These are phyloP conservation scores for Chrysomallon squamiferum DNA, from an alignment of 1,140 invertebrate species.

Conservation along the genomic window DNA sequence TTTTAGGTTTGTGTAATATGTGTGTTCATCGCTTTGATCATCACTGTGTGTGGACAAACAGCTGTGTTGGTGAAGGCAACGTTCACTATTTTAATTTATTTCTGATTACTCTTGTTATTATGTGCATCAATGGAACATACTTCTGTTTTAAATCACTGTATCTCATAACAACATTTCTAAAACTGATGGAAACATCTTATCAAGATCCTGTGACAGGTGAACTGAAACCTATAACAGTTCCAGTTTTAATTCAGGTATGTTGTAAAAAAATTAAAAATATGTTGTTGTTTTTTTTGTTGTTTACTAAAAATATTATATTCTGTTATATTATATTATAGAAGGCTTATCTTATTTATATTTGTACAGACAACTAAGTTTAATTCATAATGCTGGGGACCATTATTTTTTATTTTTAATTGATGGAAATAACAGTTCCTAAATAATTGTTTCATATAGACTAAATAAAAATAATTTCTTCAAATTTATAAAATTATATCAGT, in stretches of 20 bases:
- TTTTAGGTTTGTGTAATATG: slow-evolving; percentile 56
- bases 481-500: too few species aligned
- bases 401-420: not conserved
- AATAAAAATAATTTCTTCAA: too few species aligned
- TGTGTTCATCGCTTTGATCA: slow-evolving; percentile 64
- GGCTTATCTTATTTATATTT: not conserved
- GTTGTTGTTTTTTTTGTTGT: not conserved
- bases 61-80: slow-evolving; percentile 60
- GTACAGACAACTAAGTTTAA: not conserved
- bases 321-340: not conserved
- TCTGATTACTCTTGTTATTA: slow-evolving; percentile 46
- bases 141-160: slow-evolving; percentile 33
- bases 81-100: slow-evolving; percentile 57
- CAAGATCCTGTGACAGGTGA: slow-evolving; percentile 38
- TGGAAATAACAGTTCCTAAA: too few species aligned
- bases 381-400: not conserved
- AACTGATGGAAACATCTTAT: slow-evolving; percentile 42
- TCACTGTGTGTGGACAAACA: slow-evolving; percentile 64
- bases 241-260: slow-evolving; percentile 51
- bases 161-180: slow-evolving; percentile 30
- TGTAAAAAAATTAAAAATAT: not conserved
- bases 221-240: slow-evolving; percentile 40
- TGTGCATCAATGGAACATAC: slow-evolving; percentile 49
- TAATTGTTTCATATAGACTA: too few species aligned
- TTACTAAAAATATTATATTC: not conserved